Conservation (phyloP, 2,113 vertebrate species). For the Brachypteracias leptosomus region DNA sequence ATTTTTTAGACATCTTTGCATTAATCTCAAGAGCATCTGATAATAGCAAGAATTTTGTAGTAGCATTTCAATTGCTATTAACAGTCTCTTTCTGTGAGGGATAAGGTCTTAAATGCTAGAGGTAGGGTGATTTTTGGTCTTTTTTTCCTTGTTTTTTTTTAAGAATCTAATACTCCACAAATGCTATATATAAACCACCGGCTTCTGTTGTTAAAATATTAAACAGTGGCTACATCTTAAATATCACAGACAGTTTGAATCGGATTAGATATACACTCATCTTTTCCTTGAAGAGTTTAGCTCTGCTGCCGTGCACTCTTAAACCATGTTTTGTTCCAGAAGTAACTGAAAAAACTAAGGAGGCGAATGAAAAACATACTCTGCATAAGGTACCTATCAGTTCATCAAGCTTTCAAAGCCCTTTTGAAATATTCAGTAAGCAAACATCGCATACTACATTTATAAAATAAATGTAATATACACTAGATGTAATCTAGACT, state of each 20-base stretch:
- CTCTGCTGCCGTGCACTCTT: not conserved
- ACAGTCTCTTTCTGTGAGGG: not conserved
- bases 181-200: not conserved
- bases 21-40: not conserved
- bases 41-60: not conserved
- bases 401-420: not conserved
- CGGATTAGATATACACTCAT: not conserved
- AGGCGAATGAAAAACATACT: not conserved
- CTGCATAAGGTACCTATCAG: not conserved
- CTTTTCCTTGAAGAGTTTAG: not conserved
- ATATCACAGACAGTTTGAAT: not conserved
- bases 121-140: accelerated
- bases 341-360: not conserved
- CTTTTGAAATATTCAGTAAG: not conserved
- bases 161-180: not conserved
- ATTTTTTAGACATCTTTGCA: not conserved
- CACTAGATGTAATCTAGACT: not conserved
- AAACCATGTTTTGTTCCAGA: not conserved
- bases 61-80: not conserved
- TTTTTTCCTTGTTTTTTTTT: no score
- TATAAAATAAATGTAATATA: slow-evolving; percentile 23
- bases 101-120: not conserved
- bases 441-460: not conserved
- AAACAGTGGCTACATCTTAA: not conserved
- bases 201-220: not conserved